phyloP scores from a whole-genome alignment of 2,888 invertebrate species.

The Lymantria dispar region DNA sequence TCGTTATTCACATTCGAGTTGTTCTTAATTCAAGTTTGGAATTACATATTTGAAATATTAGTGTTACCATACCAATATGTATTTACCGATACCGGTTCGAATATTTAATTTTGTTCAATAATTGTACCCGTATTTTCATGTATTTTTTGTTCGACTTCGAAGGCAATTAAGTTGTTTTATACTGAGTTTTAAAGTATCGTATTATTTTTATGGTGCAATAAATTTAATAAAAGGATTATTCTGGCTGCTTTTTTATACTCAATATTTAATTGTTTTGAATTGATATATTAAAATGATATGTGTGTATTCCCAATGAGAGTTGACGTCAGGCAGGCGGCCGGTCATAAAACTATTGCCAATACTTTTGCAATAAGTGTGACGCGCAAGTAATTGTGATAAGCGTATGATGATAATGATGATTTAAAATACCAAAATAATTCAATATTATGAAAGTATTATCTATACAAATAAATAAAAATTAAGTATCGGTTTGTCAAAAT shows the following conservation, averaged over 20 bases:
- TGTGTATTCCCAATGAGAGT: no score
- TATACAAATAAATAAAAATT: no score
- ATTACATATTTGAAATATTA: slow-evolving; percentile 37
- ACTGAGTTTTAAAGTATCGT: not conserved
- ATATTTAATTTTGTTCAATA: slow-evolving; percentile 19
- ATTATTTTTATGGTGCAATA: not conserved
- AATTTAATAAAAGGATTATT: not conserved
- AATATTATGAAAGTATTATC: no score
- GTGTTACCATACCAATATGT: slow-evolving; percentile 28
- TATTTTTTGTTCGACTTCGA: not conserved
- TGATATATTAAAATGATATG: no score
- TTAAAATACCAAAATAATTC: no score
- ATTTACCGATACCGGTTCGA: slow-evolving; percentile 32
- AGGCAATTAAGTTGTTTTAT: not conserved
- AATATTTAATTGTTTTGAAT: no score
- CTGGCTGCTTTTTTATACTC: not conserved
- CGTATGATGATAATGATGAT: no score
- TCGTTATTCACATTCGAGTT: slow-evolving; percentile 14
- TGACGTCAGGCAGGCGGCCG: no score
- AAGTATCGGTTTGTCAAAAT: no score
- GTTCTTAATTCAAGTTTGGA: slow-evolving; percentile 8
- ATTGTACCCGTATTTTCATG: slow-evolving; percentile 19
- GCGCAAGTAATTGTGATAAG: no score
- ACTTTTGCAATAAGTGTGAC: no score
- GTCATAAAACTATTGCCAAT: no score